phyloP scores from a whole-genome alignment of 1,140 invertebrate species.

The Megathymus violae region DNA sequence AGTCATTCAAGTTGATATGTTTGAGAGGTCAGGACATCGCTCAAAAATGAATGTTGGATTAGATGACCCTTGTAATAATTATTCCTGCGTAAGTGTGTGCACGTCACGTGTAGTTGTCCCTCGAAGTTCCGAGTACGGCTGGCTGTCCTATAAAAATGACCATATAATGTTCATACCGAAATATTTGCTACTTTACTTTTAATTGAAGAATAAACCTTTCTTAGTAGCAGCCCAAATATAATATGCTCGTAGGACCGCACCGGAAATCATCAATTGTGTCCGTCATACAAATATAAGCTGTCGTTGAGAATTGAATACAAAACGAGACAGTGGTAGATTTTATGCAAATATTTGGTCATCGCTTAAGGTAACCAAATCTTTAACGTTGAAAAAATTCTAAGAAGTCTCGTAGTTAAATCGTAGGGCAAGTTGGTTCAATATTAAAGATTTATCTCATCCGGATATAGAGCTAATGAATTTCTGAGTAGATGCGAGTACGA shows the following conservation, averaged over 20 bases:
- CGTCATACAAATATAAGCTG: not conserved
- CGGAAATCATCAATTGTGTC: not conserved
- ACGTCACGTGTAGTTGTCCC: too few relatives aligned
- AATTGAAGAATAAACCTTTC: not conserved
- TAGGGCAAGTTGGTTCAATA: slow-evolving; percentile 9
- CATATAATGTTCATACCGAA: not conserved
- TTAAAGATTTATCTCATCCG: slow-evolving; percentile 22
- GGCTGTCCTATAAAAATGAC: too few relatives aligned
- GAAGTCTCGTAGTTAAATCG: slow-evolving; percentile 3
- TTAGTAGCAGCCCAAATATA: not conserved
- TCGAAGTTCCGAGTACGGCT: too few relatives aligned
- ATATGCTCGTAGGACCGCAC: not conserved
- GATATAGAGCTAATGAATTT: slow-evolving; percentile 26
- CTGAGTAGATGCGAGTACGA: not conserved
- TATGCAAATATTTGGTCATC: not conserved
- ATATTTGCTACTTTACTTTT: not conserved
- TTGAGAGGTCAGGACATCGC: too few relatives aligned
- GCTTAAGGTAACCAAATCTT: not conserved
- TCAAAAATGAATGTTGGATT: too few relatives aligned
- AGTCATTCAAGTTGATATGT: not conserved
- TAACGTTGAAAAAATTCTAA: not conserved
- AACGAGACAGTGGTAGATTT: not conserved
- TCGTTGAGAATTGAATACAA: not conserved
- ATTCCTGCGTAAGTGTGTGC: too few relatives aligned
- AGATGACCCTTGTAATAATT: too few relatives aligned